Conservation (phyloP, 2,113 vertebrate genomes). For the Nesospiza acunhae region DNA sequence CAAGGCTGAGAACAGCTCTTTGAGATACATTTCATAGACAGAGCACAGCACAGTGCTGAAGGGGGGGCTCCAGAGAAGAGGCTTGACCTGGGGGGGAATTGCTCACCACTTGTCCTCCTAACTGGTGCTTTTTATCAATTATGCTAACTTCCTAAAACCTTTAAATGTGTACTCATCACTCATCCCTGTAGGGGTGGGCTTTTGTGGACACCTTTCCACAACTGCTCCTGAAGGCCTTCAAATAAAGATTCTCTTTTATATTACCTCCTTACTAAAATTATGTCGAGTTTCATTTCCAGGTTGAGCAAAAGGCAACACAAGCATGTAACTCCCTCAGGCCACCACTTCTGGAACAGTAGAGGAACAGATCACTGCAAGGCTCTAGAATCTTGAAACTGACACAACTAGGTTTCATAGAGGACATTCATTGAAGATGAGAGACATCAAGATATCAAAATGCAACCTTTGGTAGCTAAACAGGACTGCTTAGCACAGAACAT, state of each 20-base stretch:
- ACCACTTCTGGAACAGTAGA: neutral
- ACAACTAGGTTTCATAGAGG: neutral
- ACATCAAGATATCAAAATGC: neutral
- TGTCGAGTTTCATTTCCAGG: neutral
- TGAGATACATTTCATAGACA: neutral
- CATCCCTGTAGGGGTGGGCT: neutral
- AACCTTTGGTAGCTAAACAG: neutral
- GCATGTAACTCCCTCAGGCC: fast-evolving
- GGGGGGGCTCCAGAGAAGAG: neutral
- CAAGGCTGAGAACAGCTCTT: neutral
- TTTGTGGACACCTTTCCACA: neutral
- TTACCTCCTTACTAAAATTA: neutral
- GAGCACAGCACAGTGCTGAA: neutral
- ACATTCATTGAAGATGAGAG: neutral
- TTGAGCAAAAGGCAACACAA: neutral
- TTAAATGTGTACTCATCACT: neutral
- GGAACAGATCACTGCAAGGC: neutral
- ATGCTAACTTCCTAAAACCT: neutral
- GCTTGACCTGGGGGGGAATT: neutral
- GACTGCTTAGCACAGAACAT: neutral
- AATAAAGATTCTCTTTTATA: neutral
- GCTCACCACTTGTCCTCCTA: neutral
- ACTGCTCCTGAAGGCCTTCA: neutral
- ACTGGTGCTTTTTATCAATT: neutral
- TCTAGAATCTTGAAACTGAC: neutral